Base-by-base conservation (phyloP, 2,888 invertebrate species). In the Rhimphoctona megacephalus region DNA sequence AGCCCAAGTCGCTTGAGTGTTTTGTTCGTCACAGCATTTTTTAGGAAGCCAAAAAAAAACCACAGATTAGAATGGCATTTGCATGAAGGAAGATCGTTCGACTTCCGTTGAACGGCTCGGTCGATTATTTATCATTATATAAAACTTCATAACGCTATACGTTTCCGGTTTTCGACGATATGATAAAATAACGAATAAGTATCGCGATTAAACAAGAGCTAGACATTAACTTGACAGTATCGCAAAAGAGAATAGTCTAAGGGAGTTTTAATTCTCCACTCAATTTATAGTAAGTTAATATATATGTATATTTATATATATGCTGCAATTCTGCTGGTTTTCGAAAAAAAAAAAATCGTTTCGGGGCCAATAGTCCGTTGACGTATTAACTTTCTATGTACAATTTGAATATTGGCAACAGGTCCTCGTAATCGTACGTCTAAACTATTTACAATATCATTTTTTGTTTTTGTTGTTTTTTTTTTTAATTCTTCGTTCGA, bases 371-470 rank as follows among this genome's bases (percentile, higher is more conserved):
- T 74, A 57, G 69, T 81, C 57, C 84, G 69, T 86, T 76, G 78
- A 84, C 84, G 81, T 70, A 69, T 86, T 76, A 84, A 86, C 84
- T 81, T 81, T 61, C 84, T 86, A 86, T 86, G 74, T 86, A 86
- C 86, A 61, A 86, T 81, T 86, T 78, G 81, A 86, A 81, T 84
- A 86, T 86, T 86, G 86, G 86, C 86, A 86, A 86, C 86, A 83
- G 83, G 81, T 86, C 86, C 77, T 84, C 78, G 73, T 84, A 76
- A 86, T 86, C 83, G 77, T 57, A 86, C 36, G 33, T 61, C 86
- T 86, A 86, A 86, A 84, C 81, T 86, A 84, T 86, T 86, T 86
- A 86, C 86, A 86, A 86, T 81, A 84, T 86, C 70, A 69, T 54
- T 67, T 39, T n/a, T 81, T 64, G 81, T 54, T 64, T 61, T 64